Conservation (phyloP, 2,113 vertebrate genomes). For the Pantherophis guttatus region DNA sequence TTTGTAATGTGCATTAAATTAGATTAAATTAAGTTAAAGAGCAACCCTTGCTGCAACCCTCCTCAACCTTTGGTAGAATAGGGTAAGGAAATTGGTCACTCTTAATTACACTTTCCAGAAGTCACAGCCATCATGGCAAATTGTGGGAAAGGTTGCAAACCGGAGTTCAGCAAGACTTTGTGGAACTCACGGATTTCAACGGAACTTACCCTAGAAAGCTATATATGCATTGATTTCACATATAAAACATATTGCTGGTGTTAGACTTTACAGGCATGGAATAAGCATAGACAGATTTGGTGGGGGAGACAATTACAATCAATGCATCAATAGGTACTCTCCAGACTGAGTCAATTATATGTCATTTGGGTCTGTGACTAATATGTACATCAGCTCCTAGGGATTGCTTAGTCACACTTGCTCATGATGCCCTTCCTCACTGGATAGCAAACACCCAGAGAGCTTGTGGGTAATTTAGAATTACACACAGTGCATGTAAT, state of each 20-base stretch:
- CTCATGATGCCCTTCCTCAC: background rate
- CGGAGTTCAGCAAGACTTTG: background rate
- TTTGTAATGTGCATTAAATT: background rate
- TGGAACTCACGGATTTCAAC: background rate
- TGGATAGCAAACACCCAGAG: background rate
- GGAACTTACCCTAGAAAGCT: background rate
- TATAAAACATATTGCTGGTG: background rate
- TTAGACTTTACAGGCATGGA: background rate
- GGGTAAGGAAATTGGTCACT: background rate
- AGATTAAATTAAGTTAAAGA: background rate
- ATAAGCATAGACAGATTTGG: background rate
- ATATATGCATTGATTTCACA: background rate
- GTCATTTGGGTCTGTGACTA: background rate
- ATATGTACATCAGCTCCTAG: background rate
- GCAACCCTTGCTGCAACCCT: background rate
- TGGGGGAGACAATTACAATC: background rate
- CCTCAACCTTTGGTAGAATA: background rate
- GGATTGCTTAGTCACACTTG: background rate
- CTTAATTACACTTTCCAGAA: background rate
- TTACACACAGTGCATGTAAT: background rate
- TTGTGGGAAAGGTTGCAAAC: background rate
- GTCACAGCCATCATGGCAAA: background rate
- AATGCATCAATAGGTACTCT: background rate
- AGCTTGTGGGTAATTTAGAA: background rate
- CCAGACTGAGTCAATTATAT: background rate